These are phyloP conservation scores for Coelogynopora nodosa DNA, from an alignment of 2,888 invertebrate species.

Conservation along the genomic window DNA sequence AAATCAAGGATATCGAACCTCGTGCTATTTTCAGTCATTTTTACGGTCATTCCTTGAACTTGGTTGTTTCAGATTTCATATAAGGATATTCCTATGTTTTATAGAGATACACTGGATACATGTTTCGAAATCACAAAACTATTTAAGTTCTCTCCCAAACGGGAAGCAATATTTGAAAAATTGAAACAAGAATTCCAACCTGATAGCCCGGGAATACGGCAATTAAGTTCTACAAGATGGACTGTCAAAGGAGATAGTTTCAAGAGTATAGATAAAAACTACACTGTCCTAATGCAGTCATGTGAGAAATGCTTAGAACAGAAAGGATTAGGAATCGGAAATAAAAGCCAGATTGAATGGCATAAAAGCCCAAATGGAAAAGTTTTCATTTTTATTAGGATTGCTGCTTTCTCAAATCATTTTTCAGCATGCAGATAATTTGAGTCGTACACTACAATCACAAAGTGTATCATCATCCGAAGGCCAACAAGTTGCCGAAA, in stretches of 20 bases:
- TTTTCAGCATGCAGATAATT: constrained; percentile 31
- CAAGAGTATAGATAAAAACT: constrained; percentile 18
- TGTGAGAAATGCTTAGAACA: constrained; percentile 2
- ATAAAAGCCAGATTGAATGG: constrained; percentile 25
- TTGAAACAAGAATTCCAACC: constrained; percentile 23
- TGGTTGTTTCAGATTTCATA: neutral
- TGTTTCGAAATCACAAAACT: constrained; percentile 2
- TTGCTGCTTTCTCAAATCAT: constrained; percentile 23
- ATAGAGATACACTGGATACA: constrained; percentile 24
- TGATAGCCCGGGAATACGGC: constrained; percentile 8
- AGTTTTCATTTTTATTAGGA: constrained; percentile 31
- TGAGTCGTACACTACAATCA: constrained; percentile 31
- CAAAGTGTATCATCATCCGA: constrained; percentile 18
- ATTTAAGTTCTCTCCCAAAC: constrained; percentile 24
- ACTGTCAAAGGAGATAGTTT: constrained; percentile 19
- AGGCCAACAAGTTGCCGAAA: constrained; percentile 23
- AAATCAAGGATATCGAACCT: constrained; percentile 22
- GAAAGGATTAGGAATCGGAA: constrained; percentile 9
- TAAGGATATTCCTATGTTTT: constrained; percentile 8
- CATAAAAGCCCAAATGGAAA: constrained; percentile 23
- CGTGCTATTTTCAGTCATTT: neutral
- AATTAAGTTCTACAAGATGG: constrained; percentile 27
- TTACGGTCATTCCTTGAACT: constrained; percentile 7
- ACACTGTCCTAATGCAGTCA: constrained; percentile 4
- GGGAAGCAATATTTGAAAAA: constrained; percentile 23